phyloP scores from a whole-genome alignment of 37 sponge, comb jelly and placozoan genomes.

The Geodia barretti region DNA sequence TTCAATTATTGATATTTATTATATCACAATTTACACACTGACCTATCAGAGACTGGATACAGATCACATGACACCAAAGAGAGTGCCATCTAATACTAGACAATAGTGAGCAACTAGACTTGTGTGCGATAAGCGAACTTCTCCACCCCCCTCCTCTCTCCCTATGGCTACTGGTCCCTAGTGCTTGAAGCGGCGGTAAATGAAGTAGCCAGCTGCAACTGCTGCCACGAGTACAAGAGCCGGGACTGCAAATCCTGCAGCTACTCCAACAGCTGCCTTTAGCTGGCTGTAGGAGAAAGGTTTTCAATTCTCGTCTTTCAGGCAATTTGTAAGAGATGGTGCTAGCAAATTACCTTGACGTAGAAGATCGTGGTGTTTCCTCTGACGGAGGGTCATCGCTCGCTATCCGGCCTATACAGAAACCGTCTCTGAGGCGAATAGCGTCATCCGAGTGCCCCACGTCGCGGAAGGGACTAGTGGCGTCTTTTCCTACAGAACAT shows the following conservation, averaged over 20 bases:
- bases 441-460: conserved; percentile 94
- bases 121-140: too few relatives aligned
- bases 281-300: neutral
- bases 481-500: conserved; percentile 60
- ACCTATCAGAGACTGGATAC: too few relatives aligned
- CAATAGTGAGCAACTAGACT: too few relatives aligned
- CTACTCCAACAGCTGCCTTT: neutral
- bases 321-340: too few relatives aligned
- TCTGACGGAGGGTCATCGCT: too few relatives aligned
- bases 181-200: neutral
- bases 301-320: too few relatives aligned
- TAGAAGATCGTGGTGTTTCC: too few relatives aligned
- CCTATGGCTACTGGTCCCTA: neutral
- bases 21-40: too few relatives aligned
- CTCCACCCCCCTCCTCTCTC: neutral
- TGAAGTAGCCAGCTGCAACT: neutral
- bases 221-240: neutral
- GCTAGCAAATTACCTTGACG: too few relatives aligned
- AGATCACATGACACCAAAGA: too few relatives aligned
- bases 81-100: too few relatives aligned
- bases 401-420: conserved; percentile 54
- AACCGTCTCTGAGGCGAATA: conserved; percentile 51
- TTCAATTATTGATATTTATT: too few relatives aligned
- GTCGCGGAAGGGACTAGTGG: conserved; percentile 91
- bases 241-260: neutral